These are phyloP conservation scores for Brachionus sp. DNA, from an alignment of 1,140 invertebrate species.

Conservation along the genomic window DNA sequence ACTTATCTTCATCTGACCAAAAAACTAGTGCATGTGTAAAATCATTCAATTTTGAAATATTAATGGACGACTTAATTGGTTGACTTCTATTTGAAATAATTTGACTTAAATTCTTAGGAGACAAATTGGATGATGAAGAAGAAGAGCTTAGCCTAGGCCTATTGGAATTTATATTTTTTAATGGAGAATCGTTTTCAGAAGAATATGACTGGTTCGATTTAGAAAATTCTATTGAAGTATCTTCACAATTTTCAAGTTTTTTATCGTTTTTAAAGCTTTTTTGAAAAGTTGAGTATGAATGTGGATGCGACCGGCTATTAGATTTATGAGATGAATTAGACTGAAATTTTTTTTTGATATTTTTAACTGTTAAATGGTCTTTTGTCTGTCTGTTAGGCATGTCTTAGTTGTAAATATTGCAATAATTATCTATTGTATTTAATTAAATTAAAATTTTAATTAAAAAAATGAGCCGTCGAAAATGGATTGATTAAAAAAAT, in stretches of 20 bases:
- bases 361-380: not conserved
- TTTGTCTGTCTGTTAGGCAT: not conserved
- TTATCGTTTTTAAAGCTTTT: not conserved
- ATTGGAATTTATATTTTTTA: not conserved
- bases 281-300: not conserved
- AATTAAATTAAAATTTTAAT: not conserved
- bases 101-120: not conserved
- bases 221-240: not conserved
- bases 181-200: not conserved
- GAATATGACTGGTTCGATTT: not conserved
- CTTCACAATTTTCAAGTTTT: not conserved
- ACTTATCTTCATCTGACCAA: not conserved
- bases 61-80: not conserved
- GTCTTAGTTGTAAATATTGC: not conserved
- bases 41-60: not conserved
- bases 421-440: not conserved
- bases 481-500: not conserved
- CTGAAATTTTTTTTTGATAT: not conserved
- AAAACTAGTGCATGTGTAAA: not conserved
- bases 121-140: not conserved
- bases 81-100: not conserved
- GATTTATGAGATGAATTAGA: not conserved
- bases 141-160: not conserved
- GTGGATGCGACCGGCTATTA: not conserved
- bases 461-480: not conserved